Evolutionary conservation across 2,797 vertebrate genomes (phyloP), one percentile per base, ranked within the genome.

Genomic region (Heterohyrax brucei): DNA sequence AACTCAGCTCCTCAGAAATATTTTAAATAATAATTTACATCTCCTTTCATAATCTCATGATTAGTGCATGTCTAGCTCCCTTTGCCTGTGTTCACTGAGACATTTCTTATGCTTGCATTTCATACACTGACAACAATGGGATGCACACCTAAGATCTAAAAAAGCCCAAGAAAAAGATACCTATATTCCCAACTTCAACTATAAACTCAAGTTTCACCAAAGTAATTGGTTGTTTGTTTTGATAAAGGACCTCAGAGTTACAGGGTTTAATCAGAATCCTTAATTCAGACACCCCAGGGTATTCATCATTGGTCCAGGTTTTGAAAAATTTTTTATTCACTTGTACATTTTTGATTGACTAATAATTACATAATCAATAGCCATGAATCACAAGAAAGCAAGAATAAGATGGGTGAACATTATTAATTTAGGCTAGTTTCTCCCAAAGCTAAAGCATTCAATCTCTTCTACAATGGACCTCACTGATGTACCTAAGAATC

Each of bases 221-320:
- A 14, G 7, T 26, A 26, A 22, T 24, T 24, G 44, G 56, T 56
- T 26, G 3, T 83, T 33, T 28, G 50, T 62, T 70, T 73, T 53
- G 1, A 78, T 19, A 80, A 61, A 1, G 2, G 80, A 94, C 87
- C 92, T 96, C 95, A 93, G 91, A 93, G 96, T 64, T 39, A 81
- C 0, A 84, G 97, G 89, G 94, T 94, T 96, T 96, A 97, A 96
- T 96, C 95, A 95, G 87, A 95, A 81, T 91, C 92, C 89, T 84
- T 78, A 66, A 84, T 91, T 92, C 94, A 93, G 89, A 96, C 85
- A 95, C 87, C 96, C 94, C 94, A 95, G 94, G 95, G 53, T 77
- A 59, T 76, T 93, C 91, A 91, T 95, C 97, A 95, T 28, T 39
- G 96, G 94, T 91, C 86, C 95, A 61, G 39, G 24, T 10, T 44